These are phyloP conservation scores for Exocentrus adspersus DNA, from an alignment of 2,888 invertebrate species.

Conservation along the genomic window DNA sequence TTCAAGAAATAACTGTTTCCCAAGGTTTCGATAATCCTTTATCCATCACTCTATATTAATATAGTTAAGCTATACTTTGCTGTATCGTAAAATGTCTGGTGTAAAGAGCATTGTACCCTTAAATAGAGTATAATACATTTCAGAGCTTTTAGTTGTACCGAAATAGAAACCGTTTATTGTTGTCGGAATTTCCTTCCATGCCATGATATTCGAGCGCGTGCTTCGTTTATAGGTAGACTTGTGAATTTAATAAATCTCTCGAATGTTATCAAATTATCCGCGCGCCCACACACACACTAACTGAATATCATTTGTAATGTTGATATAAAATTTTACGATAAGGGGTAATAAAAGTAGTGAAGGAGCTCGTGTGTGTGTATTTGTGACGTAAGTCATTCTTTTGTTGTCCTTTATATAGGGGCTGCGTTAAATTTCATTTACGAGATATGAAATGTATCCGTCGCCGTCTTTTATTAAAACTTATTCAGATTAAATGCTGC, in stretches of 20 bases:
- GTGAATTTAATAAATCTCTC: conserved; percentile 27
- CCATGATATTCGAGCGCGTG: background rate
- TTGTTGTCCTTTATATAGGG: conserved; percentile 22
- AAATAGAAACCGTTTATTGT: no score
- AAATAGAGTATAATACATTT: no score
- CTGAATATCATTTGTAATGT: conserved; percentile 16
- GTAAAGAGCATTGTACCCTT: no score
- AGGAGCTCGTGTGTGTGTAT: conserved; percentile 23
- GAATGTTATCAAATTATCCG: conserved; percentile 22
- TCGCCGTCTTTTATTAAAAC: conserved; percentile 3
- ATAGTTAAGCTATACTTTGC: no score
- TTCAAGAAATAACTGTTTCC: no score
- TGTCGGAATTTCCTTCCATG: background rate
- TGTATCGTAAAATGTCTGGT: no score
- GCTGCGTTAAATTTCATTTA: conserved; percentile 15
- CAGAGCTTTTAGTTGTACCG: no score
- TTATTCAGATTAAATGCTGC: conserved; percentile 10
- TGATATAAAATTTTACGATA: conserved; percentile 20
- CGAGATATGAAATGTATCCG: conserved; percentile 14
- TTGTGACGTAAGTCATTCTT: conserved; percentile 23
- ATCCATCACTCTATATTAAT: no score
- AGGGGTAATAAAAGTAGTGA: conserved; percentile 23
- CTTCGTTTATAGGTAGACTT: conserved; percentile 2
- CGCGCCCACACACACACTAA: conserved; percentile 3
- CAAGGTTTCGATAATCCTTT: no score